Base-by-base conservation (phyloP, 1,140 invertebrate genomes). In the Piezodorus guildinii region DNA sequence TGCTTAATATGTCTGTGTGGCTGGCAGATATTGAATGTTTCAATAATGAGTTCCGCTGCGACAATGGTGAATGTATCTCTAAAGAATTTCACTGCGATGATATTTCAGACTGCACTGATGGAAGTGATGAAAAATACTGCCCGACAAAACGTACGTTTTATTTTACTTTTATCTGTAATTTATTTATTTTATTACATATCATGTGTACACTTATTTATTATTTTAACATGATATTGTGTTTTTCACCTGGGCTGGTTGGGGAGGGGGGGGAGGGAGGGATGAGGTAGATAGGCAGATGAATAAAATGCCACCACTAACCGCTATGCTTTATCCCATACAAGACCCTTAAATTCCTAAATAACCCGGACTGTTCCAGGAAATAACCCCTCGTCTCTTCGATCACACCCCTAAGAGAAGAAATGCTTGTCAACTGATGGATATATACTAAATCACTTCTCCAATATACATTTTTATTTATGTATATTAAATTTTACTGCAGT, bases 101-200 rank as follows among this genome's bases (percentile, higher is more conserved):
- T 62, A 73, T 74, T 63, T 70, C 72, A 49, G 86, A 92, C 74
- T 92, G 89, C 75, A 74, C 77, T 45, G 82, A 85, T 75, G 79
- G 78, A 44, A 85, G 83, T 74, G 89, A 92, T 73, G 90, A 91
- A 74, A 74, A 77, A 58, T 46, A 69, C 51, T 69, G 68, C 60
- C 25, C 52, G n/a, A n/a, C n/a, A 52, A 60, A 23, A 54, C 46
- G 17, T 56, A 49, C 23, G 21, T 17, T 27, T n/a, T 2, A 51
- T 54, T 39, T 27, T 63, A 39, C 16, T 27, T n/a, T 59, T 21
- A 39, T 6, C 19, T 27, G 9, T 23, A 60, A 49, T 21, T 65
- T 49, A 34, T 21, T 34, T 16, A 21, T n/a, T 49, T 17, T 49
- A 12, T 49, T 10, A 49, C 19, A 49, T 16, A 5, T 16, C 17